Evolutionary conservation across 30 jellyfish, hydroid and myxozoan species (phyloP), one percentile per base, ranked within the genome.

Genomic region (Phacellophora camtschatica): DNA sequence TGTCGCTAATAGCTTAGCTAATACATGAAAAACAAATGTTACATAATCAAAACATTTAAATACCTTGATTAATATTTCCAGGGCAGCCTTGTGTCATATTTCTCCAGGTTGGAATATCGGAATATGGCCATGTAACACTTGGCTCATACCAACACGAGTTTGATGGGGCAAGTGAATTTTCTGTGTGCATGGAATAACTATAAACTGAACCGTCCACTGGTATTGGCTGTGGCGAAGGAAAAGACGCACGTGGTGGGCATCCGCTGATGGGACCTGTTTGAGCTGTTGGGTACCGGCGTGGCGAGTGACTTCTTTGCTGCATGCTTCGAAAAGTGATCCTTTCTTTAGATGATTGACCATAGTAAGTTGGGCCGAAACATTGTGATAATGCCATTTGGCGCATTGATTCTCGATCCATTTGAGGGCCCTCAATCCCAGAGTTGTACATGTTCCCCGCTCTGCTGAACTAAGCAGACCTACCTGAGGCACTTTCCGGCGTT

Each of bases 381-480:
- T 76, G 88, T 23, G 79, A 56, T 28, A 76, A 46, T 8, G 88
- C 88, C 78, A 76, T 20, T 15, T 76, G 77, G 45, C 87, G 75
- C n/a, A 57, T n/a, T 25, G 88, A 56, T 46, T 41, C 88, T 76
- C 88, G 29, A n/a, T 58, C 76, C 27, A 55, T 24, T 62, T 23
- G 13, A 10, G 79, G 18, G 42, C 36, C 59, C 5, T 76, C 88
- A 32, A 22, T 3, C 32, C 54, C 79, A 18, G 88, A 19, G 22
- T 62, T 58, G 50, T 57, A 76, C 88, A 76, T 76, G 42, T 27
- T 7, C 1, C 28, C 24, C 28, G n/a, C 10, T 46, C 23, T 46
- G n/a, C 4, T 7, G 20, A 25, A 29, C 22, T 12, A 11, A 46
- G 61, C 22, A 29, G n/a, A n/a, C n/a, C n/a, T n/a, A n/a, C n/a